These are phyloP conservation scores for Adelges cooleyi DNA, from an alignment of 1,140 invertebrate species.

Conservation along the genomic window DNA sequence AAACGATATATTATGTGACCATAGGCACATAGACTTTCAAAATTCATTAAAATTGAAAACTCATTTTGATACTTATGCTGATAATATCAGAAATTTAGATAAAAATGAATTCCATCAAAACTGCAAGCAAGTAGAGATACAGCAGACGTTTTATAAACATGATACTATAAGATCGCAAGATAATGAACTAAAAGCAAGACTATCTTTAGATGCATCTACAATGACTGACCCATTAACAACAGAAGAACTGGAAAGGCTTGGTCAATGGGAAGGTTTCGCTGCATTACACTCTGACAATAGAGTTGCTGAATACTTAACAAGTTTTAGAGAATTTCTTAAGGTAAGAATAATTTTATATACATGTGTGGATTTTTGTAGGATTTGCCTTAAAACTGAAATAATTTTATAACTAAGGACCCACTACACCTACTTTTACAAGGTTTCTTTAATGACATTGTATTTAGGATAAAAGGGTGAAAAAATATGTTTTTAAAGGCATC, in stretches of 20 bases:
- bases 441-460: too few relatives aligned
- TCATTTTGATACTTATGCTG: background rate
- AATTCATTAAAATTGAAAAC: background rate
- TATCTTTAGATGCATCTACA: constrained; percentile 44
- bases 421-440: too few relatives aligned
- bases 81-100: constrained; percentile 1
- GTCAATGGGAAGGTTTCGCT: constrained; percentile 32
- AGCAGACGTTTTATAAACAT: constrained; percentile 9
- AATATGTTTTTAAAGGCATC: too few relatives aligned
- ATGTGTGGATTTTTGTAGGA: too few relatives aligned
- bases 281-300: constrained; percentile 34
- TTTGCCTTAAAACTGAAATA: too few relatives aligned
- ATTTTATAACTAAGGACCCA: too few relatives aligned
- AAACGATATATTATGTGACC: constrained; percentile 11
- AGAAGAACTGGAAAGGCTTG: constrained; percentile 32
- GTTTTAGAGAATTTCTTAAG: constrained; percentile 36
- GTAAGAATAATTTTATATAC: too few relatives aligned
- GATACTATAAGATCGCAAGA: background rate
- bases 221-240: constrained; percentile 42
- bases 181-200: constrained; percentile 2
- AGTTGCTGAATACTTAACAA: constrained; percentile 36
- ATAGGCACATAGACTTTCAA: constrained; percentile 11
- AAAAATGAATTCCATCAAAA: constrained; percentile 12
- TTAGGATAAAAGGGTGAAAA: too few relatives aligned
- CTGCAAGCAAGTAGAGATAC: background rate